These are phyloP conservation scores for Drosophila nigromelanica DNA, from an alignment of 1,140 invertebrate genomes.

Conservation along the genomic window DNA sequence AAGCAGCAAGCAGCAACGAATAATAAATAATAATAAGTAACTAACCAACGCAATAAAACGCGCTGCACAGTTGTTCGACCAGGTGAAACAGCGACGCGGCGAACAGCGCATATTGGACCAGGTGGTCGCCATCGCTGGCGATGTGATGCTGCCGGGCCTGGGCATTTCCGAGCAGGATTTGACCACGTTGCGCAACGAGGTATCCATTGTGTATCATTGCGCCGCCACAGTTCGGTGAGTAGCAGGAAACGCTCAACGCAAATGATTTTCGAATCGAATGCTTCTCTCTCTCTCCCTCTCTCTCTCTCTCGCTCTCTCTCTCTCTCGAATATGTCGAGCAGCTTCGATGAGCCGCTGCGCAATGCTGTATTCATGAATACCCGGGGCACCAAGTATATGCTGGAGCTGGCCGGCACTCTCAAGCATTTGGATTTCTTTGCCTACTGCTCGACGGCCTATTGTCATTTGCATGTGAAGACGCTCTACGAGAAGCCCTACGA, in stretches of 20 bases:
- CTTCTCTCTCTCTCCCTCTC: no score
- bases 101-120: constrained; percentile 86
- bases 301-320: no score
- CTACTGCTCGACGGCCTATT: constrained; percentile 88
- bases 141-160: constrained; percentile 89
- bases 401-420: constrained; percentile 90
- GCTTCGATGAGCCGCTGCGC: constrained; percentile 90
- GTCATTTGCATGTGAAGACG: constrained; percentile 87
- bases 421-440: constrained; percentile 88
- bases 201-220: constrained; percentile 94
- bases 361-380: constrained; percentile 90
- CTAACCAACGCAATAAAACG: constrained; percentile 19
- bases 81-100: constrained; percentile 87
- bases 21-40: constrained; percentile 56
- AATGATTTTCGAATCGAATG: neutral
- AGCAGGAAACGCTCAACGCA: neutral
- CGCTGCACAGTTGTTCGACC: constrained; percentile 89
- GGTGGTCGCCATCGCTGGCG: constrained; percentile 90
- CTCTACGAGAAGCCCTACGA: constrained; percentile 91
- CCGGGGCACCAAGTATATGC: constrained; percentile 89
- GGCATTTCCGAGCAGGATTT: constrained; percentile 90
- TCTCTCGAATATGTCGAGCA: constrained; percentile 23
- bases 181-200: constrained; percentile 87
- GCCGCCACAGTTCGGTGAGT: constrained; percentile 91
- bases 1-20: constrained; percentile 39